A percentile compares a stretch with the other conserved stretches of the same genome.
These are phyloP conservation scores for Sebastes glaucus DNA, from an alignment of 2,797 vertebrate species.

Conservation along the genomic window DNA sequence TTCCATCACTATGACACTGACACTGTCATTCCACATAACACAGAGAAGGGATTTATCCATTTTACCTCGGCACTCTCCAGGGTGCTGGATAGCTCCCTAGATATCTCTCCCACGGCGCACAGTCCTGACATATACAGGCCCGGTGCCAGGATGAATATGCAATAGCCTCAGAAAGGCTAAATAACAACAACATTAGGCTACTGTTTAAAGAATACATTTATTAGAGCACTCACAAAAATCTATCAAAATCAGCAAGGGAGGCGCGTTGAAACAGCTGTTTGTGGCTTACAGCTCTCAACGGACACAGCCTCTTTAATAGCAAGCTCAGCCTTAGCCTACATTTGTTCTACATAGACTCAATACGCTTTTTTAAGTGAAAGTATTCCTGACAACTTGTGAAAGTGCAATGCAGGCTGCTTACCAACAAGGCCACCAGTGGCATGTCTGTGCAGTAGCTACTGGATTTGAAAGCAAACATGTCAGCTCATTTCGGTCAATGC, in stretches of 20 bases:
- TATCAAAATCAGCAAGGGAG: neutral
- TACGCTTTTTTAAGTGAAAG: neutral
- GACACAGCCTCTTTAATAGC: neutral
- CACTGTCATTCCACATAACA: neutral
- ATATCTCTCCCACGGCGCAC: neutral
- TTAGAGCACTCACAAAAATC: neutral
- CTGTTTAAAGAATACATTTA: neutral
- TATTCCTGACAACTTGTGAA: neutral
- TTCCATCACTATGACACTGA: neutral
- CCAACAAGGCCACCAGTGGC: neutral
- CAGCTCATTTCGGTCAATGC: neutral
- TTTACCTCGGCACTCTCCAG: neutral
- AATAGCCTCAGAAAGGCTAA: neutral
- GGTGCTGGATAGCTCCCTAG: neutral
- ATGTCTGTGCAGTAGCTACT: neutral
- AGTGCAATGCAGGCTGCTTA: neutral
- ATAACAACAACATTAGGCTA: neutral
- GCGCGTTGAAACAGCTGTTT: neutral
- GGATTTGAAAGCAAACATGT: neutral
- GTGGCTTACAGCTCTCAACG: neutral
- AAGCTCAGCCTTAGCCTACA: neutral
- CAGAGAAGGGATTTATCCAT: neutral
- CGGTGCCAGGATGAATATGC: neutral
- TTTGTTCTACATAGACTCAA: neutral
- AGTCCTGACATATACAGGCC: neutral